Evolutionary conservation across 2,888 invertebrate species (phyloP).

Genomic region (Drosophila niveifrons): DNA sequence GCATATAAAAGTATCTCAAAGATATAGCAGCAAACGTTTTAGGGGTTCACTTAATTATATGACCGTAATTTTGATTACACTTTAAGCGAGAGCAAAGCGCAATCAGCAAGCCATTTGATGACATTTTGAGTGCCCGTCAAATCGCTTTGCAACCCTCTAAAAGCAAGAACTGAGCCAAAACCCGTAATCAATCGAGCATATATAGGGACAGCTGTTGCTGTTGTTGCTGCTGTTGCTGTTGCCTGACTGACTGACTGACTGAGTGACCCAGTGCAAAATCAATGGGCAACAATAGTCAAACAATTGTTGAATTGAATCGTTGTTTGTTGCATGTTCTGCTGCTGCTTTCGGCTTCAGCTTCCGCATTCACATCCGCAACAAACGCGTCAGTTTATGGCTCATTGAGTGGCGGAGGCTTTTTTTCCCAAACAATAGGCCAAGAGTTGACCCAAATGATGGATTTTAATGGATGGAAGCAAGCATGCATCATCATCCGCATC

Average conservation of each 20-base stretch:
- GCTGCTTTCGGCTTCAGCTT: constrained; percentile 23
- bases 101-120: constrained; percentile 68
- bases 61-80: constrained; percentile 38
- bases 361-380: constrained; percentile 41
- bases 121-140: constrained; percentile 70
- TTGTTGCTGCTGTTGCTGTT: constrained; percentile 47
- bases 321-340: constrained; percentile 19
- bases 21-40: background rate
- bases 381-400: constrained; percentile 56
- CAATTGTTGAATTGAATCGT: constrained; percentile 26
- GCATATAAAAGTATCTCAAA: background rate
- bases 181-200: constrained; percentile 16
- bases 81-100: constrained; percentile 43
- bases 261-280: constrained; percentile 66
- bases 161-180: background rate
- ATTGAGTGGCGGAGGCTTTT: constrained; percentile 53
- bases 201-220: constrained; percentile 61
- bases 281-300: constrained; percentile 45
- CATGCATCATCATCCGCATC: constrained; percentile 14
- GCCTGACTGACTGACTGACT: constrained; percentile 45
- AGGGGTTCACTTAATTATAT: constrained; percentile 56
- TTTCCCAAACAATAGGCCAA: constrained; percentile 40
- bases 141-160: constrained; percentile 51
- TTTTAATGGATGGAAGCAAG: constrained; percentile 29
- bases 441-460: constrained; percentile 66